Conservation (phyloP, 2,113 vertebrate genomes). For the Gnathonemus longibarbis region DNA sequence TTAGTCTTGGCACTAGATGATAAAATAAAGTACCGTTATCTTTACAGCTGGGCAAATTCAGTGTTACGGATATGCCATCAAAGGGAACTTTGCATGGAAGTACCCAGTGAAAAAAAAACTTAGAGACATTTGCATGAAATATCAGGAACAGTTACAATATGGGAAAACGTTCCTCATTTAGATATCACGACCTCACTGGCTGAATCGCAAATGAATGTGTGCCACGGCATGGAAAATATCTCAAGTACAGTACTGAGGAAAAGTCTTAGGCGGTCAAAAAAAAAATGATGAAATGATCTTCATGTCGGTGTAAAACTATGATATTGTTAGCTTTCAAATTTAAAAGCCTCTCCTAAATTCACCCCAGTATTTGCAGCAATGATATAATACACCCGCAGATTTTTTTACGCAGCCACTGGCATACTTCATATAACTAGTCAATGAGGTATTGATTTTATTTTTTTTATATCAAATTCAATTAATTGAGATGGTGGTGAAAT, state of each 20-base stretch:
- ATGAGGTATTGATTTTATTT: neutral
- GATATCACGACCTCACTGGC: neutral
- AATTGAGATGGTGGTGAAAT: neutral
- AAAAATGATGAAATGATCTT: neutral
- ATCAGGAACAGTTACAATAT: neutral
- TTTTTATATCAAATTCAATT: neutral
- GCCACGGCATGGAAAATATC: neutral
- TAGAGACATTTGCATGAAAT: neutral
- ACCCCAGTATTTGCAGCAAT: neutral
- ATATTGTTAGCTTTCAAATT: neutral
- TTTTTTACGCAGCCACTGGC: neutral
- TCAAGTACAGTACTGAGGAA: neutral
- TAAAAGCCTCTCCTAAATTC: neutral
- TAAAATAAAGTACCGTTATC: neutral
- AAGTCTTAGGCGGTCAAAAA: neutral
- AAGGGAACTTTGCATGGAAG: neutral
- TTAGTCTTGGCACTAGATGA: neutral
- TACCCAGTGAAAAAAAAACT: neutral
- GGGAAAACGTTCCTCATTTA: neutral
- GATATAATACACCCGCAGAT: neutral
- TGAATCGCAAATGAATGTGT: neutral
- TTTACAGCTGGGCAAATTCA: neutral
- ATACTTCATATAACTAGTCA: neutral
- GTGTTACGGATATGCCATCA: neutral
- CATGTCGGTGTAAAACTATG: neutral